Evolutionary conservation across 2,888 invertebrate genomes (phyloP).

Genomic region (Mongoloraphidia duomilia): DNA sequence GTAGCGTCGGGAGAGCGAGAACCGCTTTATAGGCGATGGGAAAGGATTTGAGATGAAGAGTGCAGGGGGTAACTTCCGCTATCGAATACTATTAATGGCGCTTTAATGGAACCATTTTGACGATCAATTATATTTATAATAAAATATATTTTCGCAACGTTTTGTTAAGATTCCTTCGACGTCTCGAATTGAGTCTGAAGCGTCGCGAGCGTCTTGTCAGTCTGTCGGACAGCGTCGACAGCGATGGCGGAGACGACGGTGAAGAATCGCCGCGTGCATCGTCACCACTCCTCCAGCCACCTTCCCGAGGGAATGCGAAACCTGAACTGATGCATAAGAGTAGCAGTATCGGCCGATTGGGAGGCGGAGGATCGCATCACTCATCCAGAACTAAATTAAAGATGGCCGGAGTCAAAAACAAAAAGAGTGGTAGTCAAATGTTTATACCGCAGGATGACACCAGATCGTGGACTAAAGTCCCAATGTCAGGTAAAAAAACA

Average conservation of each 20-base stretch:
- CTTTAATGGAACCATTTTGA: too few species aligned
- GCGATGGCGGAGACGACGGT: constrained; percentile 39
- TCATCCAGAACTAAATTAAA: constrained; percentile 9
- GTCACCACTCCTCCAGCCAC: constrained; percentile 41
- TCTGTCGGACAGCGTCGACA: constrained; percentile 36
- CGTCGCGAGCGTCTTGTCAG: constrained; percentile 42
- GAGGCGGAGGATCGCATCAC: constrained; percentile 14
- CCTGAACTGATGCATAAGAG: constrained; percentile 29
- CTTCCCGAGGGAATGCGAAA: constrained; percentile 13
- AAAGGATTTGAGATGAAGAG: too few species aligned
- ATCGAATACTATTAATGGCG: too few species aligned
- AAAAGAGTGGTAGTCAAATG: constrained; percentile 20
- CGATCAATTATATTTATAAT: neutral
- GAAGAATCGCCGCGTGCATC: constrained; percentile 49
- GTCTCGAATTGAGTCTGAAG: constrained; percentile 56
- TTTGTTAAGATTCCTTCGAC: constrained; percentile 45
- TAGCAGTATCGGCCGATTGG: constrained; percentile 27
- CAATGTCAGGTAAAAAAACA: constrained; percentile 7
- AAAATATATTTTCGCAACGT: neutral
- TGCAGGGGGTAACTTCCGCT: too few species aligned
- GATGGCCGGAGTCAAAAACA: constrained; percentile 20
- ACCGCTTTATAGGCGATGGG: too few species aligned
- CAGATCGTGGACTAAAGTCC: constrained; percentile 22
- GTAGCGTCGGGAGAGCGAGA: too few species aligned
- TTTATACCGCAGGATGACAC: constrained; percentile 22